These are phyloP conservation scores for Linepithema humile DNA, from an alignment of 1,140 invertebrate species.

Conservation along the genomic window DNA sequence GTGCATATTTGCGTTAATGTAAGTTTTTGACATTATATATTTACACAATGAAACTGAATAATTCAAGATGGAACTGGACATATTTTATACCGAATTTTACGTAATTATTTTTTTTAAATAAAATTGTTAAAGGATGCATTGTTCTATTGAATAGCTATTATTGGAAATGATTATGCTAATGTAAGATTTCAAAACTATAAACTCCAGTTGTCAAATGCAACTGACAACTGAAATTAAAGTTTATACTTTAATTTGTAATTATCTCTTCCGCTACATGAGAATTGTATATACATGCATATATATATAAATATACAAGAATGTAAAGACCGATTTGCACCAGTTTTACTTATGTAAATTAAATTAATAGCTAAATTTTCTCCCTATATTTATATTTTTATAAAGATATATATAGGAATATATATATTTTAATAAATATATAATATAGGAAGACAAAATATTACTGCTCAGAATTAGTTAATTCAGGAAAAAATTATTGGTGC, in stretches of 20 bases:
- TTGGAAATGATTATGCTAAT: background rate
- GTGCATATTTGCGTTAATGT: constrained; percentile 1
- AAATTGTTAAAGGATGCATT: background rate
- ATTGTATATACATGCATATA: background rate
- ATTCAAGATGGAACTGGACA: constrained; percentile 41
- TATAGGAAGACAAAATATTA: background rate
- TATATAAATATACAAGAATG: background rate
- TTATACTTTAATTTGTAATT: background rate
- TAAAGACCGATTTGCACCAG: background rate
- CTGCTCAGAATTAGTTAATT: background rate
- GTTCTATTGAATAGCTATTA: background rate
- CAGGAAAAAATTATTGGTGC: background rate
- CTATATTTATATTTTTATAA: background rate
- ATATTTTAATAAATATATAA: constrained; percentile 44
- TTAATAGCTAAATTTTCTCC: background rate
- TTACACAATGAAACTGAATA: constrained; percentile 23
- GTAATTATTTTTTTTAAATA: background rate
- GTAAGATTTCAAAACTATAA: background rate
- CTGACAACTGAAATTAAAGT: background rate
- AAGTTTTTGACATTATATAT: background rate
- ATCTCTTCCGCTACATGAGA: background rate
- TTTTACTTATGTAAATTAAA: constrained; percentile 24
- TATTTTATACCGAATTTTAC: background rate
- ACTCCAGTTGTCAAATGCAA: background rate
- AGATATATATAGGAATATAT: no score